phyloP scores from a whole-genome alignment of 2,797 vertebrate species.

The Menidia menidia region DNA sequence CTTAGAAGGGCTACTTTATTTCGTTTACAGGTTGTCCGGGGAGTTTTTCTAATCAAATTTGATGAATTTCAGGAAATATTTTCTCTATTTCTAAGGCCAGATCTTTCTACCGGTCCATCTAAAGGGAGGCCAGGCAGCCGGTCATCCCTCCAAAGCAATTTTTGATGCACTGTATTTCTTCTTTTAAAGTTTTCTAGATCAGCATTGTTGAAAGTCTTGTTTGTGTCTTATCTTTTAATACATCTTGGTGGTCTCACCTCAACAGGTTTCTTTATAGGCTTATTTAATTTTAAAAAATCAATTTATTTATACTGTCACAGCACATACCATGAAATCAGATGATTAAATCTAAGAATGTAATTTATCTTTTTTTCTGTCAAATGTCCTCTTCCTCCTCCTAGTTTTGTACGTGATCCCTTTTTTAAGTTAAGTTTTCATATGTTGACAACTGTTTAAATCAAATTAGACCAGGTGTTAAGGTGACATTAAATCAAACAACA shows the following conservation, averaged over 20 bases:
- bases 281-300: constrained; percentile 85
- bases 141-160: constrained; percentile 69
- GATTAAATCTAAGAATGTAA: constrained; percentile 81
- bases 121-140: constrained; percentile 39
- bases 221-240: constrained; percentile 54
- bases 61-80: constrained; percentile 6
- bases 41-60: background rate
- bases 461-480: constrained; percentile 24
- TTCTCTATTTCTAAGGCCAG: constrained; percentile 23
- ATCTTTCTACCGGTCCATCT: constrained; percentile 41
- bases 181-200: constrained; percentile 41
- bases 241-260: constrained; percentile 55
- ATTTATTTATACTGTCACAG: constrained; percentile 86
- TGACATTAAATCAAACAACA: constrained; percentile 6
- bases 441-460: constrained; percentile 36
- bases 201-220: constrained; percentile 43
- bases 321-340: constrained; percentile 81
- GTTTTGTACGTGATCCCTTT: constrained; percentile 60
- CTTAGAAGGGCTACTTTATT: constrained; percentile 20
- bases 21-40: constrained; percentile 66
- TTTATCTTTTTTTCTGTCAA: constrained; percentile 76
- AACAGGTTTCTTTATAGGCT: constrained; percentile 67
- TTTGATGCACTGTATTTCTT: constrained; percentile 83
- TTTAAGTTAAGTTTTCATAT: constrained; percentile 33
- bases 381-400: constrained; percentile 52